Percentiles rank a stretch among this genome's conserved stretches.
Conservation (phyloP, 1,140 invertebrate species). For the Papilio machaon region DNA sequence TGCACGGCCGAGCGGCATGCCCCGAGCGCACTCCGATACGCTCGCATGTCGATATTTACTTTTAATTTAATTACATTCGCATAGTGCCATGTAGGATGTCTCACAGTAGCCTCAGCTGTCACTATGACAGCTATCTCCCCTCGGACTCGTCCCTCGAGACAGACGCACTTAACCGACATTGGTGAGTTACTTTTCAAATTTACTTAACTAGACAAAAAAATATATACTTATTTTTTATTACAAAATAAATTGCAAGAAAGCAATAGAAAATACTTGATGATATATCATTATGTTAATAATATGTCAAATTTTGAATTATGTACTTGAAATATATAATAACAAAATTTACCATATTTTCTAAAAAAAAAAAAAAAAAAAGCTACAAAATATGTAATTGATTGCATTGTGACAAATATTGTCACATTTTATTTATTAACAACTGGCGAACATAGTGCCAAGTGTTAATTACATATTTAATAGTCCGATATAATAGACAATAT, state of each 20-base stretch:
- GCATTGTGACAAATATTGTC: background rate
- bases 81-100: slow-evolving; percentile 80
- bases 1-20: slow-evolving; percentile 71
- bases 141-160: slow-evolving; percentile 78
- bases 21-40: slow-evolving; percentile 57
- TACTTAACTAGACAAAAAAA: background rate
- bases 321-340: background rate
- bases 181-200: slow-evolving; percentile 59
- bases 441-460: no score
- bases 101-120: slow-evolving; percentile 79
- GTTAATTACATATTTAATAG: background rate
- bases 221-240: no score
- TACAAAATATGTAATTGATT: background rate
- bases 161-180: slow-evolving; percentile 76
- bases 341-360: background rate
- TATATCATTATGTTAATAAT: no score
- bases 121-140: slow-evolving; percentile 76
- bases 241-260: no score
- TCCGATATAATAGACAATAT: background rate
- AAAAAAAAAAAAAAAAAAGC: no score
- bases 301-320: no score
- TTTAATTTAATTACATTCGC: slow-evolving; percentile 63
- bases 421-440: background rate
- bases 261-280: no score
- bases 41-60: slow-evolving; percentile 56